phyloP scores from a whole-genome alignment of 2,888 invertebrate species.

The Caenorhabditis japonica region DNA sequence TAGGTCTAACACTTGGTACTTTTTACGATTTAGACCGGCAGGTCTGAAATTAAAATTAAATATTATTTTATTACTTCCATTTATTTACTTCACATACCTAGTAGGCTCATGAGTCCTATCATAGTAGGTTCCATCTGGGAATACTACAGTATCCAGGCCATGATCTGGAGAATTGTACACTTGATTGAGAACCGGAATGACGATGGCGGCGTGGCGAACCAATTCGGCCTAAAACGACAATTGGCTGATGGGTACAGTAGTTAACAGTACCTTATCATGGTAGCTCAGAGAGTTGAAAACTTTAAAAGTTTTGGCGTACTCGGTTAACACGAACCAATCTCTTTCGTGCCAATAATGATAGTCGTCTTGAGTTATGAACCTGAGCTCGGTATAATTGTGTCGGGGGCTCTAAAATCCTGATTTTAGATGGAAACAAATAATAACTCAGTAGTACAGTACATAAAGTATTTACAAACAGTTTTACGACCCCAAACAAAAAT shows the following conservation, averaged over 20 bases:
- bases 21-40: constrained; percentile 62
- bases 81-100: no score
- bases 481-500: no score
- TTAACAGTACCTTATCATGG: constrained; percentile 65
- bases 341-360: constrained; percentile 75
- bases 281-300: constrained; percentile 67
- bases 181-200: constrained; percentile 73
- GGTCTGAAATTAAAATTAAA: constrained; percentile 49
- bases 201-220: constrained; percentile 74
- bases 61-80: no score
- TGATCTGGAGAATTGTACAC: constrained; percentile 74
- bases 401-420: constrained; percentile 16
- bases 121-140: constrained; percentile 75
- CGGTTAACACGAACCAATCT: constrained; percentile 73
- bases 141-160: constrained; percentile 73
- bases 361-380: constrained; percentile 68
- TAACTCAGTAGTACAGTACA: no score
- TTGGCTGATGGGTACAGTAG: neutral
- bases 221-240: constrained; percentile 65
- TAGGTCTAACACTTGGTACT: constrained; percentile 74
- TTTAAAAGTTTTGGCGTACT: constrained; percentile 75
- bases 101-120: constrained; percentile 71
- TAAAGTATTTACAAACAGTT: no score
- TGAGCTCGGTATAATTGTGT: constrained; percentile 47
- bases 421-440: no score